phyloP scores from a whole-genome alignment of 2,888 invertebrate genomes.

The Dicyrtomina minuta region DNA sequence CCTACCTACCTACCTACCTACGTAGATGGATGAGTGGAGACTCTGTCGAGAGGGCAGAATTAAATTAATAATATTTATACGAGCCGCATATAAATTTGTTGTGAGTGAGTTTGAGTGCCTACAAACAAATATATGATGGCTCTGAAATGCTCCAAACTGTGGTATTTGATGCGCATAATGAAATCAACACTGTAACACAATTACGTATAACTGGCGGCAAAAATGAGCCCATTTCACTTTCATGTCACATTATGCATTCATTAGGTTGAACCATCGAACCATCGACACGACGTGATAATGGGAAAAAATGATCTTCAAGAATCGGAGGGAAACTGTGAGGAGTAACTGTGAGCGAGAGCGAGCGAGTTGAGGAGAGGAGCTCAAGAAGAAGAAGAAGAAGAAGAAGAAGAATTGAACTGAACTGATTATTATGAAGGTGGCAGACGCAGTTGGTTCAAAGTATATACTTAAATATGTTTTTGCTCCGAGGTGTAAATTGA shows the following conservation, averaged over 20 bases:
- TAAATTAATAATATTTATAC: no score
- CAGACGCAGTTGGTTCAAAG: not conserved
- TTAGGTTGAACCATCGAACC: not conserved
- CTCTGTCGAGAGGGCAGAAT: no score
- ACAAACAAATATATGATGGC: no score
- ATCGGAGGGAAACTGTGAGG: not conserved
- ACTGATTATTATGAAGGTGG: constrained; percentile 29
- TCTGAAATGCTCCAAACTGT: no score
- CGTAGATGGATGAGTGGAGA: no score
- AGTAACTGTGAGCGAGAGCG: not conserved
- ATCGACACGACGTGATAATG: constrained; percentile 21
- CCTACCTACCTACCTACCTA: no score
- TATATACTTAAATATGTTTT: constrained; percentile 29
- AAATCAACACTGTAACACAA: constrained; percentile 31
- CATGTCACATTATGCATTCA: constrained; percentile 27
- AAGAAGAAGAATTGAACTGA: no score
- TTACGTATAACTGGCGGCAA: constrained; percentile 25
- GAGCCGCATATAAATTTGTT: no score
- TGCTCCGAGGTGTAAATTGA: constrained; percentile 46
- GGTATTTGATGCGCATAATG: no score
- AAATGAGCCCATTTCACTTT: constrained; percentile 16
- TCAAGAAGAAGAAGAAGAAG: no score
- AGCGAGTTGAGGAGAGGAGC: no score
- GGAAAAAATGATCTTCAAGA: constrained; percentile 22
- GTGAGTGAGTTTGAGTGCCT: no score